Conservation (phyloP, 2,888 invertebrate species). For the Oxycera nigricornis region DNA sequence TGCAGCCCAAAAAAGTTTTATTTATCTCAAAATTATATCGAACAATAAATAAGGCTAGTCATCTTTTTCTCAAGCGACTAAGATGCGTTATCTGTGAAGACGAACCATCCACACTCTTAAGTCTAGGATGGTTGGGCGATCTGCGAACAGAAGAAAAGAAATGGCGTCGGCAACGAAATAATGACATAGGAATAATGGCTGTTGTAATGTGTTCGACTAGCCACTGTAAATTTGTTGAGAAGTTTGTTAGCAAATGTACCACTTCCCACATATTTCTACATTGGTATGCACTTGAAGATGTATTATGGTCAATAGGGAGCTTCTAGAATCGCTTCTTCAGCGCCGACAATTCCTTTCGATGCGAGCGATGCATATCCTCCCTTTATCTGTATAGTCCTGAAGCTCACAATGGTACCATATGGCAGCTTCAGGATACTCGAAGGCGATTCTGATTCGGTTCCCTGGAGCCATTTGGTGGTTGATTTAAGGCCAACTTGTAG, state of each 20-base stretch:
- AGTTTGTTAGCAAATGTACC: conserved; percentile 14
- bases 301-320: conserved; percentile 25
- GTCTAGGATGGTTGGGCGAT: no score
- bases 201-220: neutral
- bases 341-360: neutral
- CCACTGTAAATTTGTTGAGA: neutral
- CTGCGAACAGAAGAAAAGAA: neutral
- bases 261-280: conserved; percentile 25
- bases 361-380: neutral
- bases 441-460: neutral
- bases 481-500: conserved; percentile 38
- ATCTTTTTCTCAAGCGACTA: no score
- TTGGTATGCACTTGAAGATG: conserved; percentile 4
- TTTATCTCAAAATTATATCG: no score
- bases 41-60: no score
- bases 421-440: conserved; percentile 11
- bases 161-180: conserved; percentile 5
- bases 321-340: neutral
- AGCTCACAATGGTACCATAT: conserved; percentile 28
- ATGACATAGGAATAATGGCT: neutral
- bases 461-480: conserved; percentile 7
- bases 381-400: neutral
- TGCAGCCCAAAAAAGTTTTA: no score
- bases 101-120: no score
- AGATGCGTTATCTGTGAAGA: no score